Evolutionary conservation across 2,888 invertebrate genomes (phyloP).

Genomic region (Vanessa cardui): DNA sequence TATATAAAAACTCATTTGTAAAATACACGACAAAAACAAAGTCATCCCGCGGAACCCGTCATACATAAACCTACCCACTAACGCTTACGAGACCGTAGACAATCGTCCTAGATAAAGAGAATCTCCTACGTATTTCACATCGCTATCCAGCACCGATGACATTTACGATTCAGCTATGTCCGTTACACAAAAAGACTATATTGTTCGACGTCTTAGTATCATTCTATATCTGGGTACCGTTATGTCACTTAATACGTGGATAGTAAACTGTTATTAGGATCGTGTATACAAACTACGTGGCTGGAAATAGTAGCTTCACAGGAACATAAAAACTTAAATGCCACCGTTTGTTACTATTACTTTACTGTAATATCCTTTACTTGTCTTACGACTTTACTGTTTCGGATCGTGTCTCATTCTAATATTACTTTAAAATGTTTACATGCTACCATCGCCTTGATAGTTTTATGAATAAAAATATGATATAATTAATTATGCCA

Average conservation of each 20-base stretch:
- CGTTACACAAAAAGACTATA: conserved; percentile 41
- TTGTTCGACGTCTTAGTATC: conserved; percentile 35
- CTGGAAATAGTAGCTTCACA: conserved; percentile 18
- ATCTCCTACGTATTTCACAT: conserved; percentile 36
- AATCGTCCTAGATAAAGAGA: conserved; percentile 35
- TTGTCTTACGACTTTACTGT: not conserved
- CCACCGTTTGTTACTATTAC: conserved; percentile 1
- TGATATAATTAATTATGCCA: not conserved
- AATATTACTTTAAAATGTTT: not conserved
- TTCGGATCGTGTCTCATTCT: not conserved
- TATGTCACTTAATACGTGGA: conserved; percentile 35
- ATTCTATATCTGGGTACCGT: conserved; percentile 33
- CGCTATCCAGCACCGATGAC: conserved; percentile 47
- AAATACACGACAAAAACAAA: too few species aligned
- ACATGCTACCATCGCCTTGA: not conserved
- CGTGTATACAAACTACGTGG: conserved; percentile 30
- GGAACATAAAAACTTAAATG: conserved; percentile 19
- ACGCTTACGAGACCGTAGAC: conserved; percentile 32
- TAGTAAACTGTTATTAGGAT: conserved; percentile 34
- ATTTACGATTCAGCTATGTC: conserved; percentile 51
- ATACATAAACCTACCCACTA: conserved; percentile 16
- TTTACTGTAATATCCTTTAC: conserved; percentile 2
- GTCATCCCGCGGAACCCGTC: not conserved
- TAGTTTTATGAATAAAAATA: too few species aligned
- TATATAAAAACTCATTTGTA: too few species aligned